Conservation (phyloP, 2,888 invertebrate genomes). For the Leptinotarsa peninsularis region DNA sequence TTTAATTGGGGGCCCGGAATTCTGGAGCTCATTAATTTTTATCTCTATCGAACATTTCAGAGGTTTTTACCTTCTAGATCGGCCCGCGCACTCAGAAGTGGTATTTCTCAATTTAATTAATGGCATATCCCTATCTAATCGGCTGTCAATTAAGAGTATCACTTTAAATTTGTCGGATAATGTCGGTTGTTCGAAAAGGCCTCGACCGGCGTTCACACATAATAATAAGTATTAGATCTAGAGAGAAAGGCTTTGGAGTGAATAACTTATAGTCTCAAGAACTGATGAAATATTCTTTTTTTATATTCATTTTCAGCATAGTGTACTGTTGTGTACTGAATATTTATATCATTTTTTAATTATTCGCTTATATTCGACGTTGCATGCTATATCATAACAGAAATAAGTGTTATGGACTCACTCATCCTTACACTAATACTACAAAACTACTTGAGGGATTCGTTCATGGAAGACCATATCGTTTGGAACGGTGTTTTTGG, state of each 20-base stretch:
- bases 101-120: conserved; percentile 56
- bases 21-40: conserved; percentile 62
- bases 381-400: no score
- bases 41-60: conserved; percentile 55
- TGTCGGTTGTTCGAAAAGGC: conserved; percentile 26
- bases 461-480: no score
- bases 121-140: conserved; percentile 61
- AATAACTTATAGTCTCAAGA: not conserved
- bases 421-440: no score
- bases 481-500: no score
- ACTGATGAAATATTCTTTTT: not conserved
- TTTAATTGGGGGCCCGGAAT: conserved; percentile 59
- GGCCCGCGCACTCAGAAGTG: conserved; percentile 41
- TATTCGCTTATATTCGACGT: not conserved
- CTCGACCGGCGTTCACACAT: conserved; percentile 2
- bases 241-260: conserved; percentile 3
- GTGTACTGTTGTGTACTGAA: no score
- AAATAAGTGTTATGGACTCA: no score
- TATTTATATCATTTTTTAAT: not conserved
- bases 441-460: no score
- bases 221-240: conserved; percentile 8
- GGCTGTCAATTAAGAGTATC: conserved; percentile 64
- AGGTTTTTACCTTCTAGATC: conserved; percentile 49
- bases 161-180: conserved; percentile 55
- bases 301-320: no score